Evolutionary conservation across 2,113 vertebrate genomes (phyloP).

Genomic region (Phyllostomus discolor): DNA sequence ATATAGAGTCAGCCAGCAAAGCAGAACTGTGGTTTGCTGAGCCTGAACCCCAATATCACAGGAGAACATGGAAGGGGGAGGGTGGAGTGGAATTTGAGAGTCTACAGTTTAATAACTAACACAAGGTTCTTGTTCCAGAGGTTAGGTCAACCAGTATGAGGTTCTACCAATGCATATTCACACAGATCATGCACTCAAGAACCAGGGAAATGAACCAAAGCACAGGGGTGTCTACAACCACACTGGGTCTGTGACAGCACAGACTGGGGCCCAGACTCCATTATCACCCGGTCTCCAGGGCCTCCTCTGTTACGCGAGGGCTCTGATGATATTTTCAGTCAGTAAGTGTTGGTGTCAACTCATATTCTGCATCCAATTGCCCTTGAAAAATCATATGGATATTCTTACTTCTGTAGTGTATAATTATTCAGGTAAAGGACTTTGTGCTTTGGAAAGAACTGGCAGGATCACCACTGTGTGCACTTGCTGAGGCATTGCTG

Average conservation of each 20-base stretch:
- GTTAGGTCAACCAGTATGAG: not conserved
- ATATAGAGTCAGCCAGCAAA: not conserved
- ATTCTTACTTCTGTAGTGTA: not conserved
- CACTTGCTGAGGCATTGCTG: not conserved
- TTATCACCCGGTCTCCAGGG: not conserved
- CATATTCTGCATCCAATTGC: not conserved
- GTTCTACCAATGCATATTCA: not conserved
- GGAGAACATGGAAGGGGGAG: not conserved
- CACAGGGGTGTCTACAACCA: not conserved
- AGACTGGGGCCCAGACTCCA: not conserved
- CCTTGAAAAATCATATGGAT: not conserved
- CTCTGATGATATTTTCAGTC: not conserved
- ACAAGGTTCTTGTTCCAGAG: not conserved
- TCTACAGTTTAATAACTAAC: not conserved
- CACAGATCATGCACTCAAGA: not conserved
- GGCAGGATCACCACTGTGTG: not conserved
- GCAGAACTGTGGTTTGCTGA: not conserved
- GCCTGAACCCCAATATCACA: not conserved
- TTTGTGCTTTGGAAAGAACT: not conserved
- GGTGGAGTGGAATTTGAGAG: not conserved
- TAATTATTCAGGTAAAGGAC: not conserved
- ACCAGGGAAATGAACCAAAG: not conserved
- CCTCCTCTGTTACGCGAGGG: not conserved
- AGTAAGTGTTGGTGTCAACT: not conserved
- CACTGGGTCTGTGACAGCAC: not conserved